phyloP scores from a whole-genome alignment of 2,888 invertebrate species.

The Nemurella pictetii region DNA sequence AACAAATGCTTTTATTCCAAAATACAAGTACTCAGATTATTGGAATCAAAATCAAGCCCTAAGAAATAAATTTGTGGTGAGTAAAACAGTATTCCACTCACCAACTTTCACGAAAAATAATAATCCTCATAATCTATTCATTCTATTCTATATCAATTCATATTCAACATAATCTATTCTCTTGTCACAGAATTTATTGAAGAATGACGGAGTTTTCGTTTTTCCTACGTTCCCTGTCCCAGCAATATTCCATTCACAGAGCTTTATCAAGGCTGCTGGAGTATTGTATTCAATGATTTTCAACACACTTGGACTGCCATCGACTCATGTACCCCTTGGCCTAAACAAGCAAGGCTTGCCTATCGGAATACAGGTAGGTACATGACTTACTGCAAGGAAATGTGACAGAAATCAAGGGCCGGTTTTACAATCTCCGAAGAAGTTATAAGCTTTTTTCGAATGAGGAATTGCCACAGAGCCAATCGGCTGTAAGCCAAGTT shows the following conservation, averaged over 20 bases:
- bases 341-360: conserved; percentile 65
- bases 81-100: conserved; percentile 20
- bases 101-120: no score
- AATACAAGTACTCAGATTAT: conserved; percentile 48
- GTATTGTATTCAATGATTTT: conserved; percentile 67
- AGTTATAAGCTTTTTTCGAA: no score
- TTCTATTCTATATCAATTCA: no score
- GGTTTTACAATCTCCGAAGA: no score
- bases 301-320: conserved; percentile 75
- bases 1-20: conserved; percentile 54
- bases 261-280: conserved; percentile 60
- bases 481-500: no score
- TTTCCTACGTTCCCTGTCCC: conserved; percentile 64
- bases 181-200: conserved; percentile 53
- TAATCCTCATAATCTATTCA: no score
- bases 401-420: not conserved
- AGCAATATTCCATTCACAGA: conserved; percentile 64
- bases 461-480: no score
- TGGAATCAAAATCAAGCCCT: conserved; percentile 49
- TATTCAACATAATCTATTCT: no score
- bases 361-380: conserved; percentile 76
- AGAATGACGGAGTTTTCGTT: conserved; percentile 63
- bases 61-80: conserved; percentile 53
- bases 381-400: conserved; percentile 27
- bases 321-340: conserved; percentile 74